Conservation (phyloP, 2,113 vertebrate genomes). For the Esox niger region DNA sequence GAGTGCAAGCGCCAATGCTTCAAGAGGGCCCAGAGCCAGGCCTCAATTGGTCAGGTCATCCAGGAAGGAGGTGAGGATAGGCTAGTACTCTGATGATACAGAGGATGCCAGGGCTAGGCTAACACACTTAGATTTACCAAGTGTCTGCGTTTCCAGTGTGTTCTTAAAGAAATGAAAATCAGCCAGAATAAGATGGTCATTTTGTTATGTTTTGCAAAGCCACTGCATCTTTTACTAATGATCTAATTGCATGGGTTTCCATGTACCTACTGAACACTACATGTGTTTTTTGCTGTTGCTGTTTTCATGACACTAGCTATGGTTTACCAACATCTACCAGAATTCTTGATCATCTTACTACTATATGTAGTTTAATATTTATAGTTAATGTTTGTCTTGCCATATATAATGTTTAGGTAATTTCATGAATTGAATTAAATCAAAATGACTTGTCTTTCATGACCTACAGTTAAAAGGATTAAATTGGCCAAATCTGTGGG, state of each 20-base stretch:
- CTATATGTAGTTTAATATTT: neutral
- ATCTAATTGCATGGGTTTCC: too few relatives aligned
- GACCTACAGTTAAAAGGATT: neutral
- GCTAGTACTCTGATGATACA: constrained; percentile 78
- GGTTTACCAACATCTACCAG: too few relatives aligned
- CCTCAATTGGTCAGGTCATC: constrained; percentile 85
- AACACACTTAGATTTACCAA: neutral
- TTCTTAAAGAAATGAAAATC: too few relatives aligned
- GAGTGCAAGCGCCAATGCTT: constrained; percentile 92
- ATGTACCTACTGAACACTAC: too few relatives aligned
- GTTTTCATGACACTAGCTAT: too few relatives aligned
- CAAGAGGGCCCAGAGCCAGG: constrained; percentile 82
- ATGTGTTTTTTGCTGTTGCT: too few relatives aligned
- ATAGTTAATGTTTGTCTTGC: neutral
- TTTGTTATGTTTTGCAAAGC: too few relatives aligned
- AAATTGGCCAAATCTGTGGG: neutral
- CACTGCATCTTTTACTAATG: too few relatives aligned
- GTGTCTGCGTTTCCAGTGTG: too few relatives aligned
- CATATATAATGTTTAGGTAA: neutral
- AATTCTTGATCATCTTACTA: neutral
- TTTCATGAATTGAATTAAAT: neutral
- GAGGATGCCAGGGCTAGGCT: neutral
- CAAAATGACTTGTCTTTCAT: neutral
- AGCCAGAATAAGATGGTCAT: too few relatives aligned
- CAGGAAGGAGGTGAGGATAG: constrained; percentile 91